Evolutionary conservation across 2,888 invertebrate genomes (phyloP).

Genomic region (Leucania comma): DNA sequence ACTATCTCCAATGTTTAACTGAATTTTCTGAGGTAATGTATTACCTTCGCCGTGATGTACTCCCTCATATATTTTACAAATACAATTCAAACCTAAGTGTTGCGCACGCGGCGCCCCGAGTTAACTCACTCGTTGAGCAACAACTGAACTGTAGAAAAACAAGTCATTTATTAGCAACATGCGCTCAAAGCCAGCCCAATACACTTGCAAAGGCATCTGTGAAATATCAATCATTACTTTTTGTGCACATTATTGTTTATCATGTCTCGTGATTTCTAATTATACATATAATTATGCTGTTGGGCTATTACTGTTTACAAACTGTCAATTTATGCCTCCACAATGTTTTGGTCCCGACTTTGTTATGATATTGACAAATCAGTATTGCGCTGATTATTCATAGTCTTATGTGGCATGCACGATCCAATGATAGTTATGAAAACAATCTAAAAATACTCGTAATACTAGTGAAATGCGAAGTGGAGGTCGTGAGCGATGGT

Average conservation of each 20-base stretch:
- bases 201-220: slow-evolving; percentile 80
- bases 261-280: slow-evolving; percentile 24
- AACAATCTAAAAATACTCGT: slow-evolving; percentile 62
- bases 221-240: slow-evolving; percentile 27
- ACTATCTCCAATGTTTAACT: slow-evolving; percentile 80
- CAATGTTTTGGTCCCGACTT: slow-evolving; percentile 86
- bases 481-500: slow-evolving; percentile 60
- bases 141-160: slow-evolving; percentile 91
- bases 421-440: slow-evolving; percentile 69
- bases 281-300: slow-evolving; percentile 23
- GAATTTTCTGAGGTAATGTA: slow-evolving; percentile 87
- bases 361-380: slow-evolving; percentile 83
- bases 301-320: slow-evolving; percentile 26
- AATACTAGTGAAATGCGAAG: slow-evolving; percentile 62
- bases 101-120: slow-evolving; percentile 90
- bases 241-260: slow-evolving; percentile 21
- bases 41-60: slow-evolving; percentile 89
- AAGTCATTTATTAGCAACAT: slow-evolving; percentile 91
- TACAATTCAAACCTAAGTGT: slow-evolving; percentile 90
- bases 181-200: slow-evolving; percentile 88
- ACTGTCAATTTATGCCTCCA: slow-evolving; percentile 75
- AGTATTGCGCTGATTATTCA: slow-evolving; percentile 82
- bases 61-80: slow-evolving; percentile 89
- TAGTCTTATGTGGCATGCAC: slow-evolving; percentile 90
- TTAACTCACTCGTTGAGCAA: slow-evolving; percentile 90